A percentile compares a stretch with the other conserved stretches of the same genome.
These are phyloP conservation scores for Atrina japonica DNA, from an alignment of 2,888 invertebrate species.

Conservation along the genomic window DNA sequence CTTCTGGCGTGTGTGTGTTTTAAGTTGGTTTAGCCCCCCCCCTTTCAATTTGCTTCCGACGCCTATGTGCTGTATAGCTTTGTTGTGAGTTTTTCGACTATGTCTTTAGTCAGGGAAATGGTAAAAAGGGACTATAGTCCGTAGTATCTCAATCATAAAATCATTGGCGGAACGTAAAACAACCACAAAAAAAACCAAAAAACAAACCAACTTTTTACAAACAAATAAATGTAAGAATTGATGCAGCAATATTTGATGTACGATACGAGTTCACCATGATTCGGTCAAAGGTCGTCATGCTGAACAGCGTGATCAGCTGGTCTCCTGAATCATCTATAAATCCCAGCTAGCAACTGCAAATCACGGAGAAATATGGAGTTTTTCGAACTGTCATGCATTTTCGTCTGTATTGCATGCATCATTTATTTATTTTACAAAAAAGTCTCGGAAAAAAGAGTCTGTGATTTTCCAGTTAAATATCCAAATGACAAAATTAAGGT, in stretches of 20 bases:
- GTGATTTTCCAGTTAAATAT: slow-evolving; percentile 47
- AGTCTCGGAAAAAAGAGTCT: slow-evolving; percentile 12
- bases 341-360: too few relatives aligned
- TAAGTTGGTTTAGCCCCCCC: too few relatives aligned
- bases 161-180: too few relatives aligned
- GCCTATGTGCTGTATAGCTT: too few relatives aligned
- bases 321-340: neutral
- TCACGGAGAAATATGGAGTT: neutral
- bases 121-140: too few relatives aligned
- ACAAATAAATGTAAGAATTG: neutral
- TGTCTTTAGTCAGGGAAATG: too few relatives aligned
- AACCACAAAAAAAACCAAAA: neutral
- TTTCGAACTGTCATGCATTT: slow-evolving; percentile 18
- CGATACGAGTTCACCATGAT: neutral
- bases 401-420: slow-evolving; percentile 15
- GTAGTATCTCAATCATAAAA: too few relatives aligned
- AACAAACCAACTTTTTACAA: neutral
- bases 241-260: too few relatives aligned
- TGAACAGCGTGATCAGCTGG: neutral
- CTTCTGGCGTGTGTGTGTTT: too few relatives aligned
- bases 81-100: too few relatives aligned
- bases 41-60: too few relatives aligned
- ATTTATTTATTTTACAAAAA: slow-evolving; percentile 16
- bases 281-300: neutral
- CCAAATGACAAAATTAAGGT: slow-evolving; percentile 58